phyloP scores from a whole-genome alignment of 2,888 invertebrate genomes.

The Glaucopsyche alexis region DNA sequence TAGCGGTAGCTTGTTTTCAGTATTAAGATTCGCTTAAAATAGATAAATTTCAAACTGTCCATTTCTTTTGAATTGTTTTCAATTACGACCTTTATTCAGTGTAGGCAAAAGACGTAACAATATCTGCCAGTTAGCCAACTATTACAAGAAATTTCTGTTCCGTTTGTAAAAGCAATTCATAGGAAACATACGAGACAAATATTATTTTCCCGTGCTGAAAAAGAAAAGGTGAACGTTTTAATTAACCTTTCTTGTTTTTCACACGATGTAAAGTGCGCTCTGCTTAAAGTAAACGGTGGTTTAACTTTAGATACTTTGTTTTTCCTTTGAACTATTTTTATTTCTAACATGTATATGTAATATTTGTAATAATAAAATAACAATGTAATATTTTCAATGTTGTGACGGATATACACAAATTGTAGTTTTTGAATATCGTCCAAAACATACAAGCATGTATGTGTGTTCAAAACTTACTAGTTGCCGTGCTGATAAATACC shows the following conservation, averaged over 20 bases:
- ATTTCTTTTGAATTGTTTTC: neutral
- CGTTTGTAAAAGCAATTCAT: no score
- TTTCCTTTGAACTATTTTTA: neutral
- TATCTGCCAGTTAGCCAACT: neutral
- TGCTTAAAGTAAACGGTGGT: neutral
- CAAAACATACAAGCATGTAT: no score
- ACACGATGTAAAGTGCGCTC: conserved; percentile 9
- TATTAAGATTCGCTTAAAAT: neutral
- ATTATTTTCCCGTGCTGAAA: neutral
- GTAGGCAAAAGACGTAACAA: neutral
- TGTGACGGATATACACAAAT: neutral
- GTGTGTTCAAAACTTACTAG: no score
- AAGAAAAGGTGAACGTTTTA: neutral
- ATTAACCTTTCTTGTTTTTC: conserved; percentile 12
- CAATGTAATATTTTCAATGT: no score
- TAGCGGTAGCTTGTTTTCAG: no score
- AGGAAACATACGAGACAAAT: neutral
- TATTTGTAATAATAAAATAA: no score
- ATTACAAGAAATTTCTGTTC: no score
- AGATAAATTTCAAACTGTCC: neutral
- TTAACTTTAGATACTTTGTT: neutral
- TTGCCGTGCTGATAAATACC: no score
- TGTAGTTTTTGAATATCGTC: neutral
- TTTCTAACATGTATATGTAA: neutral
- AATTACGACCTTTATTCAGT: neutral